Evolutionary conservation across 2,113 vertebrate species (phyloP).

Genomic region (Anser cygnoides): DNA sequence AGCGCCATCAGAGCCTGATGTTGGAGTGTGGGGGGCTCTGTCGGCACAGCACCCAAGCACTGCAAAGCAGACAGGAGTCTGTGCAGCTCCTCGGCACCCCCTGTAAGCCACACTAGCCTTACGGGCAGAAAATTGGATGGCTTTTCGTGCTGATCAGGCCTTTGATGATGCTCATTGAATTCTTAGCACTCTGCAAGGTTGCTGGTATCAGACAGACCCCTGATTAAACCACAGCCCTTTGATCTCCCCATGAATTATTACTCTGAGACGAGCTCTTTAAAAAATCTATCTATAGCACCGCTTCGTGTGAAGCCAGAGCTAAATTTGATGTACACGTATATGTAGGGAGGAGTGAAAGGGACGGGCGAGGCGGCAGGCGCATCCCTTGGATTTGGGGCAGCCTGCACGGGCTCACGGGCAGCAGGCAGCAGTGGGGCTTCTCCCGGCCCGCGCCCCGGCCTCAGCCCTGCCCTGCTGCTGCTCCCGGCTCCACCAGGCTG

Average conservation of each 20-base stretch:
- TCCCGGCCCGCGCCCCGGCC: not conserved
- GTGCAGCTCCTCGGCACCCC: not conserved
- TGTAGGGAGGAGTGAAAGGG: not conserved
- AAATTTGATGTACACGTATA: not conserved
- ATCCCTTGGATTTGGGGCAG: not conserved
- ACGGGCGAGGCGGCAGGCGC: not conserved
- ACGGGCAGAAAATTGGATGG: constrained; percentile 1
- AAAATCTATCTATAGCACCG: constrained; percentile 27
- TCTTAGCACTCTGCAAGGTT: constrained; percentile 18
- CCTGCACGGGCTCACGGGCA: not conserved
- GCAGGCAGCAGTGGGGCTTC: not conserved
- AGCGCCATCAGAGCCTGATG: not conserved
- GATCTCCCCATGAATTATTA: constrained; percentile 58
- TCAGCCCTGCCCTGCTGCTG: not conserved
- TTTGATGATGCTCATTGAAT: constrained; percentile 26
- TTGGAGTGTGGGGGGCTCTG: not conserved
- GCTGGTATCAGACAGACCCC: constrained; percentile 4
- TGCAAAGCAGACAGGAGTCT: not conserved
- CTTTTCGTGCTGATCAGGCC: constrained; percentile 18
- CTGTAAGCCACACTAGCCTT: not conserved
- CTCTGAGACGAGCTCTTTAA: constrained; percentile 52
- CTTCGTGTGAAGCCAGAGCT: not conserved
- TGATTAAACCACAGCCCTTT: constrained; percentile 48
- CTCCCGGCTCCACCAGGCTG: not conserved
- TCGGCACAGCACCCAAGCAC: not conserved